Percentiles rank a stretch among this genome's conserved stretches.
Conservation (phyloP, 2,888 invertebrate species). For the Nematopogon swammerdamellus region DNA sequence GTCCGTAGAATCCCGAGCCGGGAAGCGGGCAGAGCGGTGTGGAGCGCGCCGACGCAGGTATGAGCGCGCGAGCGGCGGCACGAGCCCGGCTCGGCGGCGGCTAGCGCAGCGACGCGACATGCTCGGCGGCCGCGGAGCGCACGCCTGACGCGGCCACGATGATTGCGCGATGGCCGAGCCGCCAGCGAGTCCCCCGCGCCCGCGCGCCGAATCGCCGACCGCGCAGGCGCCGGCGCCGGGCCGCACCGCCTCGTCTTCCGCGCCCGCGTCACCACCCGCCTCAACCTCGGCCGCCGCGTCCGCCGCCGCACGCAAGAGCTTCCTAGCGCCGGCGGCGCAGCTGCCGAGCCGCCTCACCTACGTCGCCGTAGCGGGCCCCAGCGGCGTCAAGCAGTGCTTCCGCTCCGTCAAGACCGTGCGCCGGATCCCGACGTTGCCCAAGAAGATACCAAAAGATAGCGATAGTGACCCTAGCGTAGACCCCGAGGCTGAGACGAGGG, state of each 20-base stretch:
- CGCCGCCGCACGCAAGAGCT: constrained; percentile 31
- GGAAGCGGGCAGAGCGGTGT: neutral
- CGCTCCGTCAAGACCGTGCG: constrained; percentile 48
- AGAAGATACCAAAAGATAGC: neutral
- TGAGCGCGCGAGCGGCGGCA: neutral
- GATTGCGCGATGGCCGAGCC: constrained; percentile 1
- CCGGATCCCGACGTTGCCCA: constrained; percentile 37
- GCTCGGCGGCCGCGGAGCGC: neutral
- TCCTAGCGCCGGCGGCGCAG: constrained; percentile 46
- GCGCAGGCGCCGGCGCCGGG: constrained; percentile 1
- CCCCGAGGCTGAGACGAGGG: constrained; percentile 9
- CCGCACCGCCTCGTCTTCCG: constrained; percentile 8
- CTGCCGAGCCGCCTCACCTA: constrained; percentile 45
- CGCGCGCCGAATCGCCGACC: constrained; percentile 12
- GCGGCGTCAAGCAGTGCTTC: constrained; percentile 47
- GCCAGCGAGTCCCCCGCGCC: constrained; percentile 21
- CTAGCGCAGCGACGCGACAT: neutral
- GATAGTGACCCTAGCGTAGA: constrained; percentile 1
- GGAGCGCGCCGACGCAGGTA: neutral
- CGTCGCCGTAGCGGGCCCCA: constrained; percentile 46
- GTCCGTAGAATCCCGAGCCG: neutral
- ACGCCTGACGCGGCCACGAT: neutral
- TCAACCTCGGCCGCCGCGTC: constrained; percentile 22
- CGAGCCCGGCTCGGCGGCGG: neutral
- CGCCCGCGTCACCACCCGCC: constrained; percentile 4